Evolutionary conservation across 2,797 vertebrate genomes (phyloP).

Genomic region (Rhadinocentrus ornatus): DNA sequence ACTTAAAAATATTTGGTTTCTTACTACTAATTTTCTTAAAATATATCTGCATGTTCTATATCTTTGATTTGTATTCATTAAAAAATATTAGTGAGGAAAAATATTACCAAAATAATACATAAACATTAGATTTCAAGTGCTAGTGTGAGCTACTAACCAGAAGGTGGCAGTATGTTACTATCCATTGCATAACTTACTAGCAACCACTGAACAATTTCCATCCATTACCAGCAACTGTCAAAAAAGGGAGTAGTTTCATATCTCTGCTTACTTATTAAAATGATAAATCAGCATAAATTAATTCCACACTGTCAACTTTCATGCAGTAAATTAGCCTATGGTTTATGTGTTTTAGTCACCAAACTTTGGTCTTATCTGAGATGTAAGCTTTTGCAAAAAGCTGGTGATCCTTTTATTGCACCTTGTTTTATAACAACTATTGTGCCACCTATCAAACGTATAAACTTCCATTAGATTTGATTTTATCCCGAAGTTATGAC

Average conservation of each 20-base stretch:
- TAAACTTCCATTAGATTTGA: not conserved
- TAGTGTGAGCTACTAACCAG: constrained; percentile 23
- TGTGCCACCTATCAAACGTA: not conserved
- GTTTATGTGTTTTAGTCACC: not conserved
- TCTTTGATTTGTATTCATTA: not conserved
- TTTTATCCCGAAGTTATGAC: constrained; percentile 5
- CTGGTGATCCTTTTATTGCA: not conserved
- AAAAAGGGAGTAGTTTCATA: not conserved
- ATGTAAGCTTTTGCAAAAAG: not conserved
- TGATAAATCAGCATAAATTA: not conserved
- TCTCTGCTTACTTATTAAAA: constrained; percentile 1
- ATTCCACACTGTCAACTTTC: not conserved
- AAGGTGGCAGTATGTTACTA: constrained; percentile 43
- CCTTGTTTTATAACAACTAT: not conserved
- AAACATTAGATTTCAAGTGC: not conserved
- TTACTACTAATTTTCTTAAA: not conserved
- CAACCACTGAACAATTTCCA: not conserved
- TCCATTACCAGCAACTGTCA: constrained; percentile 7
- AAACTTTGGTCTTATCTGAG: not conserved
- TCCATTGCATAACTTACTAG: too few relatives aligned
- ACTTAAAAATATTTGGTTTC: not conserved
- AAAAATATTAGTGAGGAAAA: too few relatives aligned
- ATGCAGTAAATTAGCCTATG: not conserved
- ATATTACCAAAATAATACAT: not conserved
- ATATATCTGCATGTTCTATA: not conserved